Conservation (phyloP, 2,113 vertebrate genomes). For the Aspiorhynchus laticeps region DNA sequence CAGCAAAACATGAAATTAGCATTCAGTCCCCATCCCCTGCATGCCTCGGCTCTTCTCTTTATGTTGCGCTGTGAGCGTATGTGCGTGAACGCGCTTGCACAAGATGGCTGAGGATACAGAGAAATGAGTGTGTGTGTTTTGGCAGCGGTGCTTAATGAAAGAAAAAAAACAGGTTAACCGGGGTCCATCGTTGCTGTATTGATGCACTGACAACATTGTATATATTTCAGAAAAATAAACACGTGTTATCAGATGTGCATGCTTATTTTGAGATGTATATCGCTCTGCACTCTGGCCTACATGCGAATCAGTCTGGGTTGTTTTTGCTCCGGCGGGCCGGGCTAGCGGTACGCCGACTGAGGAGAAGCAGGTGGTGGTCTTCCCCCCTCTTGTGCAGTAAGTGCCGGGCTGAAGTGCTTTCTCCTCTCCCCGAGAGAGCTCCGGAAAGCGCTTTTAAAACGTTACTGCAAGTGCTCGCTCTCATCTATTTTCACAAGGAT, state of each 20-base stretch:
- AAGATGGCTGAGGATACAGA: constrained; percentile 25
- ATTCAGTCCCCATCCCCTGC: constrained; percentile 78
- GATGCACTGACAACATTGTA: too few relatives aligned
- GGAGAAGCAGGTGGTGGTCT: constrained; percentile 38
- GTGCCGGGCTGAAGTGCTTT: constrained; percentile 50
- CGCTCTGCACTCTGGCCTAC: not conserved
- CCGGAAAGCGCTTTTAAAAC: constrained; percentile 44
- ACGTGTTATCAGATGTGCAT: not conserved
- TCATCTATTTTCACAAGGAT: constrained; percentile 40
- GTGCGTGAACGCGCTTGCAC: constrained; percentile 25
- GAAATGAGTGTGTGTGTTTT: not conserved
- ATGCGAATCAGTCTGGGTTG: not conserved
- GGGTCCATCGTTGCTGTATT: not conserved
- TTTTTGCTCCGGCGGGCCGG: not conserved
- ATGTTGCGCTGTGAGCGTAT: constrained; percentile 42
- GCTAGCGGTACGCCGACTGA: not conserved
- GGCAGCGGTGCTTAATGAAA: not conserved
- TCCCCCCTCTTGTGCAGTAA: constrained; percentile 36
- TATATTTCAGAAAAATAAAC: not conserved
- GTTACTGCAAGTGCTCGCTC: constrained; percentile 23
- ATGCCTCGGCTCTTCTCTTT: constrained; percentile 64
- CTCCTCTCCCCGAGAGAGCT: constrained; percentile 34
- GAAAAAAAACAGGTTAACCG: not conserved
- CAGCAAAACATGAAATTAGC: constrained; percentile 83
- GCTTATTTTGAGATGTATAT: not conserved